phyloP scores from a whole-genome alignment of 2,888 invertebrate genomes.

The Megamerina dolium region DNA sequence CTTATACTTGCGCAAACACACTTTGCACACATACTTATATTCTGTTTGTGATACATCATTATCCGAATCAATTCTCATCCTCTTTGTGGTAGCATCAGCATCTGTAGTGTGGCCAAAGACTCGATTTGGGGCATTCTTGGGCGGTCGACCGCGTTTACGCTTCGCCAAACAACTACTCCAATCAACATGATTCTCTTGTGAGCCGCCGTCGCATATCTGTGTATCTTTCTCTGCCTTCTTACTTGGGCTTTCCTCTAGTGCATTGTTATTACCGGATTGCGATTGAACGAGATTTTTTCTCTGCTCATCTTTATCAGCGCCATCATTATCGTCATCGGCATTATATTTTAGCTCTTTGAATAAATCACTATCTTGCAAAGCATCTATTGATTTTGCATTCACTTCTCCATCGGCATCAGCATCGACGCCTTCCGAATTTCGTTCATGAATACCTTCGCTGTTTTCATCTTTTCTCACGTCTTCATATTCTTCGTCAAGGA shows the following conservation, averaged over 20 bases:
- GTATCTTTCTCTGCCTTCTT: no score
- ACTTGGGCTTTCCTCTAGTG: no score
- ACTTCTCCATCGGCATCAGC: background rate
- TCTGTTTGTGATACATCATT: background rate
- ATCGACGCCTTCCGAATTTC: background rate
- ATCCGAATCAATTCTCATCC: background rate
- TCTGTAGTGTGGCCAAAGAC: background rate
- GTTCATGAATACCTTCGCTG: background rate
- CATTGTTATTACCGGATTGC: no score
- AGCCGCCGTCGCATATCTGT: no score
- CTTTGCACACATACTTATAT: slow-evolving; percentile 16
- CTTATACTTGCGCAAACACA: slow-evolving; percentile 22
- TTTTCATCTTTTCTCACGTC: background rate
- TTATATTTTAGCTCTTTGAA: no score
- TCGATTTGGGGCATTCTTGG: background rate
- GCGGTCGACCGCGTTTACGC: slow-evolving; percentile 15
- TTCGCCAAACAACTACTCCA: slow-evolving; percentile 5
- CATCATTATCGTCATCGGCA: background rate
- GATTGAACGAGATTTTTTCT: no score
- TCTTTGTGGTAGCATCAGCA: no score
- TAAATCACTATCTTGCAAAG: no score
- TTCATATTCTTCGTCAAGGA: background rate
- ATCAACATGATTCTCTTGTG: slow-evolving; percentile 6
- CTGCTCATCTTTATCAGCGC: slow-evolving; percentile 1
- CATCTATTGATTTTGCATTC: no score